phyloP scores from a whole-genome alignment of 2,113 vertebrate species.

The Amazona guildingii region DNA sequence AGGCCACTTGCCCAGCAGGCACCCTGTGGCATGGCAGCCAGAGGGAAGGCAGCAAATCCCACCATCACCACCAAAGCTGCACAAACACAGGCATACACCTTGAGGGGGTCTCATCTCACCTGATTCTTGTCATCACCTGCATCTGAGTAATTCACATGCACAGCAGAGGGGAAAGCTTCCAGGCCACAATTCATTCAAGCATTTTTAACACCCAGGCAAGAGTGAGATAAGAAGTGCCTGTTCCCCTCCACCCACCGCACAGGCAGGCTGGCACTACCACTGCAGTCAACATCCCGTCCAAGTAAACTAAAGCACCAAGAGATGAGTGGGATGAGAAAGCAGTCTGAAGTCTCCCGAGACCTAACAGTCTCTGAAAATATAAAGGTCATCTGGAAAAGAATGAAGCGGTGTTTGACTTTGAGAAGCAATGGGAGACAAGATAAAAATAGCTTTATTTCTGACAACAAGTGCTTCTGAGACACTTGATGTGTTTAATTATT shows the following conservation, averaged over 20 bases:
- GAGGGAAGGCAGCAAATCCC: not conserved
- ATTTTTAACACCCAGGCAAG: accelerated
- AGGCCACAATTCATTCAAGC: not conserved
- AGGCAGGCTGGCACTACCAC: not conserved
- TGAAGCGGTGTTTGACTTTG: slow-evolving; percentile 35
- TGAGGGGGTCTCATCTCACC: not conserved
- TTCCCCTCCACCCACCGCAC: not conserved
- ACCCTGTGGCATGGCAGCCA: not conserved
- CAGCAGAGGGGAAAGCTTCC: not conserved
- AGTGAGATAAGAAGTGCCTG: not conserved
- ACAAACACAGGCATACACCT: not conserved
- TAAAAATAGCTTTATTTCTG: slow-evolving; percentile 64
- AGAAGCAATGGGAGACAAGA: slow-evolving; percentile 5
- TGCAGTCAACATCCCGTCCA: not conserved
- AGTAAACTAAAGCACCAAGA: not conserved
- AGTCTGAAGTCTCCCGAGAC: not conserved
- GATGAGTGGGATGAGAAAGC: not conserved
- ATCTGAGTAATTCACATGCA: not conserved
- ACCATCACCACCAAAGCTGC: not conserved
- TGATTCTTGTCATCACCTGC: not conserved
- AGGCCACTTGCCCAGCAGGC: not conserved
- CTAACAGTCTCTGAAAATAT: slow-evolving; percentile 20
- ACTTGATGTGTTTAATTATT: slow-evolving; percentile 66
- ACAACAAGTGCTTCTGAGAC: slow-evolving; percentile 63
- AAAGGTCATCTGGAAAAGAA: slow-evolving; percentile 58